Evolutionary conservation across 1,140 invertebrate species (phyloP).

Genomic region (Drosophila mayri): DNA sequence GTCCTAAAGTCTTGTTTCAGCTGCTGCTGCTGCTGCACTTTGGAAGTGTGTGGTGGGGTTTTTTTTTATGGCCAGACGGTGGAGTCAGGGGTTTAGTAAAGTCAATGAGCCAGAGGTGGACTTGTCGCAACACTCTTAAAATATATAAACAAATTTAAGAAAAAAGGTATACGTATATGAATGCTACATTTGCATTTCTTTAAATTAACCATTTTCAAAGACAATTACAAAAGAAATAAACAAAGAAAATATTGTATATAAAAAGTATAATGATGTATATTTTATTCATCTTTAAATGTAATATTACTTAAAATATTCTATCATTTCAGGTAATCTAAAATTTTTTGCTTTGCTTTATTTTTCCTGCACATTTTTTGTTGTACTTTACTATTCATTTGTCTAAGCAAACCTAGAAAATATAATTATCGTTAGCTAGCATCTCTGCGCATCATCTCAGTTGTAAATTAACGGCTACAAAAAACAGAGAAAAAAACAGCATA

Average conservation of each 20-base stretch:
- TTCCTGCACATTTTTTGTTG: neutral
- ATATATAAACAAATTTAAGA: neutral
- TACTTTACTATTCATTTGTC: neutral
- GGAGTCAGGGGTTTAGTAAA: constrained; percentile 29
- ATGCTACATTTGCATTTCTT: too few species aligned
- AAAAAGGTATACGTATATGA: too few species aligned
- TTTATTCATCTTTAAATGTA: neutral
- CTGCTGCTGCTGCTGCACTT: constrained; percentile 48
- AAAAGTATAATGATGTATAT: neutral
- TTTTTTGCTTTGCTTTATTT: neutral
- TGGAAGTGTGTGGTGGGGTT: constrained; percentile 34
- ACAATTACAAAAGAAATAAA: too few species aligned
- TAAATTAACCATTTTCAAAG: neutral
- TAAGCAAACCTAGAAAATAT: constrained; percentile 35
- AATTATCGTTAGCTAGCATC: constrained; percentile 45
- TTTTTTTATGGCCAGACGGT: constrained; percentile 25
- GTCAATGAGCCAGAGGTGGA: constrained; percentile 11
- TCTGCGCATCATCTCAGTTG: constrained; percentile 43
- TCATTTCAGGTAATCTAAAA: neutral
- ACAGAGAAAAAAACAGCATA: constrained; percentile 17
- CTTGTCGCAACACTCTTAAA: neutral
- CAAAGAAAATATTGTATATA: neutral
- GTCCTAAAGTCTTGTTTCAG: constrained; percentile 45
- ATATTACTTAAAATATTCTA: neutral
- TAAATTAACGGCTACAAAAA: constrained; percentile 37